Base-by-base conservation (phyloP, 2,888 invertebrate species). In the Aspidiotus rigidus region DNA sequence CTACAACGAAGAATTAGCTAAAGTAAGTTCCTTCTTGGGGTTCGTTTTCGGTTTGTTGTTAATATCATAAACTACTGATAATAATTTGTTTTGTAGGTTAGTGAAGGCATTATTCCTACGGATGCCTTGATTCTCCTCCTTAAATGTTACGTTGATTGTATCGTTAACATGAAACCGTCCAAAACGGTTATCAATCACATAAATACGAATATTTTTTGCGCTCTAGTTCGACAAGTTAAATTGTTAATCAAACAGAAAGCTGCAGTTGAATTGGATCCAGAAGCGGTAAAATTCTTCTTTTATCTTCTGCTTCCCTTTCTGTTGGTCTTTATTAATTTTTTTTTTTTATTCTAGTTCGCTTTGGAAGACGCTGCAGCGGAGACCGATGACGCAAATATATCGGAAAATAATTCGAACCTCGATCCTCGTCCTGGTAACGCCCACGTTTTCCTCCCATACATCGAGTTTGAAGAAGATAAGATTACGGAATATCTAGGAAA, bases 401-500 rank as follows among this genome's bases (percentile, higher is more conserved):
- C 28, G 39, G 17, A 70, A 28, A 67, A 64, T 16, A 44, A 71
- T 60, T 44, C 60, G 39, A 7, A 66, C 70, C 75, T 86, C 17
- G 93, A 93, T 81, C 91, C 91, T 0, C 81, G 92, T 61, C 92
- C 92, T 2, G 93, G 92, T 0, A 82, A 83, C 69, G 87, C 91
- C 0, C 82, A 90, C 78, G 90, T 90, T 6, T 80, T 81, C 61
- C 82, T 93, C 73, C 83, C 87, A 0, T 83, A 85, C 73, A 78
- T 93, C 64, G 82, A 83, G 9, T 85, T 90, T 49, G 83, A 87
- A 73, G 82, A 85, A 0, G 75, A 77, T 40, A 76, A 79, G 59
- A 77, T 92, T 7, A 82, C 83, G 0, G 76, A 78, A 2, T 78
- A 83, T 73, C 75, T 90, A 57, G 77, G 81, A 5, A 76, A 78